Evolutionary conservation across 92 coral and sea anemone genomes (phyloP), one percentile per base, ranked within the genome.

Genomic region (Heteractis magnifica): DNA sequence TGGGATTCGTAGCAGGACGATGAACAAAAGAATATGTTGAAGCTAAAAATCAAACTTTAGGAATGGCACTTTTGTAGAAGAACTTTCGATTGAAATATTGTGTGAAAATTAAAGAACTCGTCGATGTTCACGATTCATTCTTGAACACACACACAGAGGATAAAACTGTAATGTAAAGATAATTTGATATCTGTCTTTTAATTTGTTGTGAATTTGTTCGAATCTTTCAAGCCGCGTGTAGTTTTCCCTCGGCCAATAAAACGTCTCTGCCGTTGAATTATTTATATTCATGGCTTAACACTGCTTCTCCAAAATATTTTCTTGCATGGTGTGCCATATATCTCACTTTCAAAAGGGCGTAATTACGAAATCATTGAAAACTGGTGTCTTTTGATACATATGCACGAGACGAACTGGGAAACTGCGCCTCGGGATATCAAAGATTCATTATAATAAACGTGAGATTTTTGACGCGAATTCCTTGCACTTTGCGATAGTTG

Each of bases 111-210:
- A 34, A 34, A 34, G 44, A 34, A 34, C 44, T 58, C 64, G 16
- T 15, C 16, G 64, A 58, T 3, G 64, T 15, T 12, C 5, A 3
- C 10, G 70, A 4, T 4, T 18, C 26, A 62, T 62, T 18, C 70
- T 62, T 13, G 14, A 55, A 9, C 59, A 0, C 10, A 18, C 70
- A 5, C 65, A 52, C 51, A 77, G 52, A 55, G 81, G 59, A 51
- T 76, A 51, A 76, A 70, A 79, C 49, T 21, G 59, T 65, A 64
- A 59, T 49, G 20, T 64, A 64, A 64, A 80, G 76, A 80, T 80
- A 80, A 80, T 80, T 80, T 65, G 75, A 65, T 18, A 62, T 62
- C 10, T 11, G 50, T 50, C 50, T 62, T 80, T 80, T 80, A 80
- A 80, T 80, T 80, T 65, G 72, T 80, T 60, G 70, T 80, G 75